phyloP scores from a whole-genome alignment of 2,797 vertebrate species.

The Pygocentrus nattereri region DNA sequence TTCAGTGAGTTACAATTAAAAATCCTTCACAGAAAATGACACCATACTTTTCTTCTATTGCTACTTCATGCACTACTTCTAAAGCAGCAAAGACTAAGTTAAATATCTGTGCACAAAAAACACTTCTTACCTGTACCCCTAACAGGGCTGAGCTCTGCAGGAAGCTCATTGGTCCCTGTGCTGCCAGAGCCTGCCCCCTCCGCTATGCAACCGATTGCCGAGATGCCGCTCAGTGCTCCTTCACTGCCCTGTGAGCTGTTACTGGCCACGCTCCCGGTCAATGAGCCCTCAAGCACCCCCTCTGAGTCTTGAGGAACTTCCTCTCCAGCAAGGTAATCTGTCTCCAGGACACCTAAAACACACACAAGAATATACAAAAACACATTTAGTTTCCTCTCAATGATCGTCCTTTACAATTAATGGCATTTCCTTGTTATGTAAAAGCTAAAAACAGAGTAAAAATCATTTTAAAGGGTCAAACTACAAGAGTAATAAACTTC shows the following conservation, averaged over 20 bases:
- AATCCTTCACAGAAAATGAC: no score
- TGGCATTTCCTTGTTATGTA: background rate
- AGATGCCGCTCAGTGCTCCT: slow-evolving; percentile 83
- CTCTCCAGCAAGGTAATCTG: slow-evolving; percentile 90
- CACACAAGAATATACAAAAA: background rate
- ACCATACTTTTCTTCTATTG: no score
- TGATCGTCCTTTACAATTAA: background rate
- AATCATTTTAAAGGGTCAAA: no score
- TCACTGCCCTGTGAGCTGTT: slow-evolving; percentile 91
- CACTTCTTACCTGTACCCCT: slow-evolving; percentile 68
- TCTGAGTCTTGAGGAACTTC: slow-evolving; percentile 87
- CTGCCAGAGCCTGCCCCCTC: slow-evolving; percentile 80
- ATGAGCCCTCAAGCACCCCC: slow-evolving; percentile 84
- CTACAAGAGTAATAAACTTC: no score
- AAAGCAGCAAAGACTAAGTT: background rate
- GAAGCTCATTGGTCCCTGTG: slow-evolving; percentile 70
- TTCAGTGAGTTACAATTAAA: no score
- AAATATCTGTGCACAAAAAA: background rate
- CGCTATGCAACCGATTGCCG: slow-evolving; percentile 83
- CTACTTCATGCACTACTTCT: no score
- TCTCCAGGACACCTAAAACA: slow-evolving; percentile 88
- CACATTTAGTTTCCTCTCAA: background rate
- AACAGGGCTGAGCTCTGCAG: slow-evolving; percentile 72
- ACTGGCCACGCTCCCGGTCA: slow-evolving; percentile 91
- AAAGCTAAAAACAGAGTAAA: no score